These are phyloP conservation scores for Xylocampa areola DNA, from an alignment of 2,888 invertebrate species.

Conservation along the genomic window DNA sequence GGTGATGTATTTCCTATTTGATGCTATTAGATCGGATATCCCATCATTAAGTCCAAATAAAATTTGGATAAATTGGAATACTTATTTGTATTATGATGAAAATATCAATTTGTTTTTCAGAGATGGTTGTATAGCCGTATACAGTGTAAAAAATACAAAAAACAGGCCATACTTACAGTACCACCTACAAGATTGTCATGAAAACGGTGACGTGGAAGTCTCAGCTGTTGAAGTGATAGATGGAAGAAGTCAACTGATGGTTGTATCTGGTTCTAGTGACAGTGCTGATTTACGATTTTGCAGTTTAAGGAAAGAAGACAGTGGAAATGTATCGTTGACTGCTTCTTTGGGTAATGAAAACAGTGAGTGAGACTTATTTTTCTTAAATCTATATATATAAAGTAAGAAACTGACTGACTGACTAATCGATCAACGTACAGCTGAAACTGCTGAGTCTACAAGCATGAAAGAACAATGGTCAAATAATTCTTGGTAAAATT, in stretches of 20 bases:
- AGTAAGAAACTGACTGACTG: too few relatives aligned
- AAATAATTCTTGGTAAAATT: too few relatives aligned
- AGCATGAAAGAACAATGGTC: too few relatives aligned
- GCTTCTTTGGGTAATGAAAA: conserved; percentile 23
- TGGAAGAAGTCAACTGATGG: conserved; percentile 51
- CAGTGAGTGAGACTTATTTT: conserved; percentile 30
- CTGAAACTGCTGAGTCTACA: too few relatives aligned
- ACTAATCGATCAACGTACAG: too few relatives aligned
- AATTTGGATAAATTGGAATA: too few relatives aligned
- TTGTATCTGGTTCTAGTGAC: conserved; percentile 72
- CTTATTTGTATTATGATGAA: too few relatives aligned
- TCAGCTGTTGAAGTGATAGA: conserved; percentile 76
- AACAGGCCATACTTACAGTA: conserved; percentile 67
- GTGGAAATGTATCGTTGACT: conserved; percentile 14
- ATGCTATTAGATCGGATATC: too few relatives aligned
- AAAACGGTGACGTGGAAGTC: conserved; percentile 76
- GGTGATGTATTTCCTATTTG: too few relatives aligned
- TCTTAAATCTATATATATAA: too few relatives aligned
- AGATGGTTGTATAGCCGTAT: conserved; percentile 80
- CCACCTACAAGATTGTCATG: conserved; percentile 76
- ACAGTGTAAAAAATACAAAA: conserved; percentile 60
- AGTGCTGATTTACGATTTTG: conserved; percentile 65
- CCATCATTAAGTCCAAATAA: too few relatives aligned
- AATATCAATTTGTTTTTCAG: conserved; percentile 64
- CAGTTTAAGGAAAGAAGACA: conserved; percentile 30